Evolutionary conservation across 37 sponge, comb jelly and placozoan species (phyloP).

Genomic region (Lycopodina hypogea): DNA sequence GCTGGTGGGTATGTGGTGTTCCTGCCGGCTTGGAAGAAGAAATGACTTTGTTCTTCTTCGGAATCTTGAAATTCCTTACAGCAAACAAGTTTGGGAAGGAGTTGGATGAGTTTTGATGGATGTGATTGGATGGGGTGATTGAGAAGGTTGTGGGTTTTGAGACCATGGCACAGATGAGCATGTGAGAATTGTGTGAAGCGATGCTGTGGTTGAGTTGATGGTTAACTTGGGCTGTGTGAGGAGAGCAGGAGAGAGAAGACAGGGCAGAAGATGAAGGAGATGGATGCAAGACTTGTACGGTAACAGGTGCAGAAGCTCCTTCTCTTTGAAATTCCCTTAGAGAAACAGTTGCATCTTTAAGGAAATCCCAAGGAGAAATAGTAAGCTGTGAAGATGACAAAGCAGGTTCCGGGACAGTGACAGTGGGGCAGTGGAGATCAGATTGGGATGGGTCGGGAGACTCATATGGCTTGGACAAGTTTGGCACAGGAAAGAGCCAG

Average conservation of each 20-base stretch:
- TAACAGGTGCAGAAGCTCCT: not conserved
- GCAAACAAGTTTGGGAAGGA: slow-evolving; percentile 26
- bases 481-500: not conserved
- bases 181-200: no score
- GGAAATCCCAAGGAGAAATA: not conserved
- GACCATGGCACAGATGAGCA: no score
- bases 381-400: not conserved
- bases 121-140: not conserved
- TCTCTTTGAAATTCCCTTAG: not conserved
- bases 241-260: no score
- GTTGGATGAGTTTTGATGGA: not conserved
- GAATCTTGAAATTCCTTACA: slow-evolving; percentile 34
- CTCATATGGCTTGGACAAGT: not conserved
- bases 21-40: not conserved
- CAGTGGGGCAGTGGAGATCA: not conserved
- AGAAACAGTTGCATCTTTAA: not conserved
- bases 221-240: no score
- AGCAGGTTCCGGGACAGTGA: not conserved
- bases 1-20: not conserved
- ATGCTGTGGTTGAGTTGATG: no score
- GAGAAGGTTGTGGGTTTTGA: no score
- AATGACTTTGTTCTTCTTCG: not conserved
- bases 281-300: no score
- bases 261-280: no score
- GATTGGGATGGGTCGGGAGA: not conserved